Percentiles rank a stretch among this genome's conserved stretches.
phyloP scores from a whole-genome alignment of 2,888 invertebrate species.

The Parnassius orleans region DNA sequence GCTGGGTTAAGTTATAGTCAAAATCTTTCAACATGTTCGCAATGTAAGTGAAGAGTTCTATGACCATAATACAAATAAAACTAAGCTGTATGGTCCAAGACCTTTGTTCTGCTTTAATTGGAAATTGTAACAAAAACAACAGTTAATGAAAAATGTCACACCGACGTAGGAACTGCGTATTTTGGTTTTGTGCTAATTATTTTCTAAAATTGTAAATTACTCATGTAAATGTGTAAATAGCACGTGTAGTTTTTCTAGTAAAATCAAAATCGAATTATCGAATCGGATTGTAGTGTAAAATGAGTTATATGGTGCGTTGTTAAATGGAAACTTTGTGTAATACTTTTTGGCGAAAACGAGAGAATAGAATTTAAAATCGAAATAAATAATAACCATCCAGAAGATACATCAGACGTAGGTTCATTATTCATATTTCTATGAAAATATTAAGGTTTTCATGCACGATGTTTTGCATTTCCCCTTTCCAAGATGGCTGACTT shows the following conservation, averaged over 20 bases:
- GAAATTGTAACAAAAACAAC: no score
- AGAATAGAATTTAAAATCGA: conserved; percentile 15
- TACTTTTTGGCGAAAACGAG: conserved; percentile 31
- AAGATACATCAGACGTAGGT: conserved; percentile 58
- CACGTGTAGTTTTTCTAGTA: conserved; percentile 32
- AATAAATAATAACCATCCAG: conserved; percentile 8
- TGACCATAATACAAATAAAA: no score
- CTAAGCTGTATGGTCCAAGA: no score
- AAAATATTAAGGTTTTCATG: conserved; percentile 28
- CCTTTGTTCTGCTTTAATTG: no score
- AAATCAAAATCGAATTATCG: conserved; percentile 26
- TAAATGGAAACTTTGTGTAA: conserved; percentile 21
- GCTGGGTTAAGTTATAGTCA: no score
- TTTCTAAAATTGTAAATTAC: conserved; percentile 38
- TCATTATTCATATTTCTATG: conserved; percentile 11
- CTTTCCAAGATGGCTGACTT: conserved; percentile 66
- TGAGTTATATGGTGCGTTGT: conserved; percentile 24
- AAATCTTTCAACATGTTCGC: no score
- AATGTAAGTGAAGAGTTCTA: no score
- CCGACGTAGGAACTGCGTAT: conserved; percentile 60
- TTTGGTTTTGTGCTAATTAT: conserved; percentile 49
- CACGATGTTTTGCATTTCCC: conserved; percentile 35
- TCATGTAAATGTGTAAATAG: conserved; percentile 45
- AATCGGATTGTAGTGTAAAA: conserved; percentile 31
- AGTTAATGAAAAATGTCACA: conserved; percentile 48